Evolutionary conservation across 2,797 vertebrate genomes (phyloP).

Genomic region (Smutsia gigantea): DNA sequence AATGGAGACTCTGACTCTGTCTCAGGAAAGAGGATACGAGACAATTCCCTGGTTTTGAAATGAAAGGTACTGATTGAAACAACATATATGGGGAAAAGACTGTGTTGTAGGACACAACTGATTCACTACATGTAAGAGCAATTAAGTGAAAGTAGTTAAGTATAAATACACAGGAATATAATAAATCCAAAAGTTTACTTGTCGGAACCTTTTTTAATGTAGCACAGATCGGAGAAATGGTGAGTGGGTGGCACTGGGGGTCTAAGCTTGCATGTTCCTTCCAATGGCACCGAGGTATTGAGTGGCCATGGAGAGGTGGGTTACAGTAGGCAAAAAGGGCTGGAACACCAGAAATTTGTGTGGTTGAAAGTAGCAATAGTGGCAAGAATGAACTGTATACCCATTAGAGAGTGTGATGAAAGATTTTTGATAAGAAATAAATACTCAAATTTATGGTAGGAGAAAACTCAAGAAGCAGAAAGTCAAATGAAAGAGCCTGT

Average conservation of each 20-base stretch:
- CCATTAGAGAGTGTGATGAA: not conserved
- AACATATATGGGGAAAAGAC: not conserved
- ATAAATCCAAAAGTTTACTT: not conserved
- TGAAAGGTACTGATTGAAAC: not conserved
- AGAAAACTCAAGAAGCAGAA: not conserved
- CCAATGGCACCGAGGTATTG: not conserved
- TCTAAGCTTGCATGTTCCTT: accelerated
- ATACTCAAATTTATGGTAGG: not conserved
- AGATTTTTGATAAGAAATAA: not conserved
- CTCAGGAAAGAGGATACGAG: not conserved
- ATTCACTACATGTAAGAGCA: not conserved
- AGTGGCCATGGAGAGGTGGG: not conserved
- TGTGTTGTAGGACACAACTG: not conserved
- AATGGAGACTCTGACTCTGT: not conserved
- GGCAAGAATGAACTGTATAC: no score
- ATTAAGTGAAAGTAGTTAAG: not conserved
- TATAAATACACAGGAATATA: not conserved
- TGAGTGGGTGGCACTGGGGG: accelerated
- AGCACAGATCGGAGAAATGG: not conserved
- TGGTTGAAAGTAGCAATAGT: no score
- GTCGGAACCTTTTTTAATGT: accelerated
- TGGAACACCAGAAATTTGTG: not conserved
- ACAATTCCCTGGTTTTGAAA: not conserved
- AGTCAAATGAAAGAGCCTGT: not conserved
- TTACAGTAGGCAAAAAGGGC: not conserved